Conservation (phyloP, 1,140 invertebrate species). For the Drosophila gunungcola region DNA sequence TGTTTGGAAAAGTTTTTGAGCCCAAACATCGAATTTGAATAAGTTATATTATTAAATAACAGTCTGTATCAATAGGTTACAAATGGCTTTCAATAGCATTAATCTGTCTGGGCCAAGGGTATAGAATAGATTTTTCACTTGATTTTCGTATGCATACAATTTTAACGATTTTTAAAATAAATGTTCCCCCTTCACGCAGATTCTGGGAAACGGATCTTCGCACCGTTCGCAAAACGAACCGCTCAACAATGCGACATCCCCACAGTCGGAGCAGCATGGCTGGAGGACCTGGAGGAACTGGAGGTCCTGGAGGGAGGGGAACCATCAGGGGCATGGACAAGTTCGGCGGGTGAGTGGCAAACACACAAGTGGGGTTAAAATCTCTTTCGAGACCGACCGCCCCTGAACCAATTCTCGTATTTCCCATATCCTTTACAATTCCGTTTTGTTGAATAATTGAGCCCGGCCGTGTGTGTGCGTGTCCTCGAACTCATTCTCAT, state of each 20-base stretch:
- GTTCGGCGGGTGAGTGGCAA: slow-evolving; percentile 65
- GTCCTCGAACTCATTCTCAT: slow-evolving; percentile 17
- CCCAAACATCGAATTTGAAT: too few relatives aligned
- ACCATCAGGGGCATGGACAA: slow-evolving; percentile 55
- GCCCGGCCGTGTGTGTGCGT: slow-evolving; percentile 33
- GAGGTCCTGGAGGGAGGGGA: slow-evolving; percentile 7
- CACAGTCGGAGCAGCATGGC: slow-evolving; percentile 24
- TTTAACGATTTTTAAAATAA: not conserved
- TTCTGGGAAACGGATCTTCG: slow-evolving; percentile 93
- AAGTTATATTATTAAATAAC: too few relatives aligned
- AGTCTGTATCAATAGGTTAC: too few relatives aligned
- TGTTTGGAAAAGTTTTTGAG: too few relatives aligned
- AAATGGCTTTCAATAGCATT: too few relatives aligned
- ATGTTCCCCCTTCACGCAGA: slow-evolving; percentile 31
- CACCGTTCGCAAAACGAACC: slow-evolving; percentile 88
- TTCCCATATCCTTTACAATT: slow-evolving; percentile 61
- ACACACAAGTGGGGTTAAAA: not conserved
- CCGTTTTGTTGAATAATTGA: slow-evolving; percentile 69
- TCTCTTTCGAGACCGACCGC: slow-evolving; percentile 11
- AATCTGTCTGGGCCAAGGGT: not conserved
- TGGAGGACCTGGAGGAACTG: slow-evolving; percentile 26
- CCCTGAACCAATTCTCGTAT: slow-evolving; percentile 77
- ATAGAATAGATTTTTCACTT: not conserved
- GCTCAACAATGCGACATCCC: slow-evolving; percentile 84
- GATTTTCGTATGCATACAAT: not conserved